Percentiles rank a stretch among this genome's conserved stretches.
Evolutionary conservation across 2,888 invertebrate genomes (phyloP).

Genomic region (Eumacrocentrus americanus): DNA sequence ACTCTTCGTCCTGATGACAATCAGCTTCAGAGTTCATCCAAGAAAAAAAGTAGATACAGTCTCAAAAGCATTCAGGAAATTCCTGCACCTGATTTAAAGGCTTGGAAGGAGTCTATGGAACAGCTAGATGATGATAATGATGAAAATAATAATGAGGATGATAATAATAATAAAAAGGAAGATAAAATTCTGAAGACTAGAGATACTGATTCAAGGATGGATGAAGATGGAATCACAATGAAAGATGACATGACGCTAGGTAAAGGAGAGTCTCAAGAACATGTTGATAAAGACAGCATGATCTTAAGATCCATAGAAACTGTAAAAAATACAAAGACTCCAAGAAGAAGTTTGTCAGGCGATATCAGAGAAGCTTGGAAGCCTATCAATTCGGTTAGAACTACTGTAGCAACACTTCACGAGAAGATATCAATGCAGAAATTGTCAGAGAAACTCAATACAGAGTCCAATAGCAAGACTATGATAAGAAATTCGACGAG

Average conservation of each 20-base stretch:
- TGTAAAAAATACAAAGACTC: background rate
- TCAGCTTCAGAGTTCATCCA: background rate
- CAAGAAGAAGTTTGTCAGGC: background rate
- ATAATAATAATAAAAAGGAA: background rate
- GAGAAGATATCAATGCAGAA: background rate
- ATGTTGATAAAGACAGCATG: conserved; percentile 1
- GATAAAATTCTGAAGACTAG: background rate
- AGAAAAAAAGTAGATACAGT: conserved; percentile 16
- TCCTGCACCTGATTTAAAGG: conserved; percentile 28
- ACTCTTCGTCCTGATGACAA: background rate
- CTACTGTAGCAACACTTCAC: background rate
- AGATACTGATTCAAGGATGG: conserved; percentile 14
- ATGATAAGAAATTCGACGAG: background rate
- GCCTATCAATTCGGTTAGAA: background rate
- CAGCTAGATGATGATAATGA: background rate
- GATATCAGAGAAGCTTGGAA: background rate
- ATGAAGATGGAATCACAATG: conserved; percentile 24
- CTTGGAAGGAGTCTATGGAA: conserved; percentile 8
- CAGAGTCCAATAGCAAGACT: background rate
- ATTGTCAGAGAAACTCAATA: background rate
- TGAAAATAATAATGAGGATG: background rate
- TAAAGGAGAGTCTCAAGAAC: conserved; percentile 19
- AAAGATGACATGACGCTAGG: conserved; percentile 25
- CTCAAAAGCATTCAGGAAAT: conserved; percentile 29
- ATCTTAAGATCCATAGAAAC: background rate